Conservation (phyloP, 2,797 vertebrate genomes). For the Emydoidea blandingii region DNA sequence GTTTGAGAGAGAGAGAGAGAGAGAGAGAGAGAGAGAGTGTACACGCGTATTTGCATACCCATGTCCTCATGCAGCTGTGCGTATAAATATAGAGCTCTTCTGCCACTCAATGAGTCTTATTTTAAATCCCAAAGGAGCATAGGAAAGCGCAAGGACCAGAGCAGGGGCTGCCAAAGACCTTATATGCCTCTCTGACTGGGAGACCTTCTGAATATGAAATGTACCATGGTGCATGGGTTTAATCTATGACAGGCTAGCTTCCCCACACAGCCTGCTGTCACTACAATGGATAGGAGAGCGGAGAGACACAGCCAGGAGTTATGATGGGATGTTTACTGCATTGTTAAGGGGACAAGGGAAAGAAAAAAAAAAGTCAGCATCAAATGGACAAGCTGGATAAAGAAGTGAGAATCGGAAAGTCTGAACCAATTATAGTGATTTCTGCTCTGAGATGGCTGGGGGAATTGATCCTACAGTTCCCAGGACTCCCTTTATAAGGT, state of each 20-base stretch:
- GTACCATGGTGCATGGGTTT: neutral
- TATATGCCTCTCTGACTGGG: neutral
- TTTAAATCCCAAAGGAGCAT: neutral
- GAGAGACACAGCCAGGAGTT: neutral
- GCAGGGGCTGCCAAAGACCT: neutral
- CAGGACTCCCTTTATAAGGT: neutral
- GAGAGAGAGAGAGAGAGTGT: neutral
- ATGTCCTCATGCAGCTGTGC: too few species aligned
- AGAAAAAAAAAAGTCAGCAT: neutral
- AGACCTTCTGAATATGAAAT: neutral
- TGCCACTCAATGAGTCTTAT: neutral
- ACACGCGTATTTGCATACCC: neutral
- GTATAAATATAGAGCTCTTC: neutral
- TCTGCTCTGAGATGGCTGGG: neutral
- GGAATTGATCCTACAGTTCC: conserved; percentile 29
- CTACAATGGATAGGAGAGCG: neutral
- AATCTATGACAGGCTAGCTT: neutral
- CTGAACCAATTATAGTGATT: neutral
- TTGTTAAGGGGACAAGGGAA: neutral
- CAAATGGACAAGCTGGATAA: neutral
- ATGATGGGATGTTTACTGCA: neutral
- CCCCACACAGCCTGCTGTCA: neutral
- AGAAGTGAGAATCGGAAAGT: neutral
- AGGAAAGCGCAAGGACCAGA: neutral
- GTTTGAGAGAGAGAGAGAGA: neutral